A percentile compares a stretch with the other conserved stretches of the same genome.
Evolutionary conservation across 2,113 vertebrate species (phyloP).

Genomic region (Crotalus tigris): DNA sequence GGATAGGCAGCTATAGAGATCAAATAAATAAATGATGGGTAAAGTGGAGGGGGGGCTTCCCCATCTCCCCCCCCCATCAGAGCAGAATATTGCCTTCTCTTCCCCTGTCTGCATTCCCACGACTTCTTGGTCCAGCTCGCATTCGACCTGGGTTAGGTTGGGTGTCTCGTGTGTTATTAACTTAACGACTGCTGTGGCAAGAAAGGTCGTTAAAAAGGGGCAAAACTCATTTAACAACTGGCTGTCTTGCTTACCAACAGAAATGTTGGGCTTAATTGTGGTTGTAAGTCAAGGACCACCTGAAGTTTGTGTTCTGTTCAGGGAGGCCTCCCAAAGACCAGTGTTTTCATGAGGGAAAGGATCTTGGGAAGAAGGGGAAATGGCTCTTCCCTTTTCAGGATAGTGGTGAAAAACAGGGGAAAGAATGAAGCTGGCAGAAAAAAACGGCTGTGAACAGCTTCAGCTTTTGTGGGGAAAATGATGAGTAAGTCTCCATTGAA

Average conservation of each 20-base stretch:
- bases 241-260: neutral
- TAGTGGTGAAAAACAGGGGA: too few species aligned
- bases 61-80: neutral
- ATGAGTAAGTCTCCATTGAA: slow-evolving; percentile 6
- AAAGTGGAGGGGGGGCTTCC: neutral
- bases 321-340: neutral
- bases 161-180: neutral
- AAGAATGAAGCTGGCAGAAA: neutral
- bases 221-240: neutral
- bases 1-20: neutral
- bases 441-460: neutral
- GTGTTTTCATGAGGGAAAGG: neutral
- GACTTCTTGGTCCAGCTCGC: neutral
- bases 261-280: neutral
- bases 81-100: neutral
- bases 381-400: neutral
- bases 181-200: too few species aligned
- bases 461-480: slow-evolving; percentile 15
- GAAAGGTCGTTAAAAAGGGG: neutral
- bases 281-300: neutral
- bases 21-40: neutral
- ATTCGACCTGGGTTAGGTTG: neutral
- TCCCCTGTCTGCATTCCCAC: neutral
- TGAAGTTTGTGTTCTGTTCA: too few species aligned
- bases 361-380: neutral